Conservation (phyloP, 2,113 vertebrate species). For the Herpetotheres cachinnans region DNA sequence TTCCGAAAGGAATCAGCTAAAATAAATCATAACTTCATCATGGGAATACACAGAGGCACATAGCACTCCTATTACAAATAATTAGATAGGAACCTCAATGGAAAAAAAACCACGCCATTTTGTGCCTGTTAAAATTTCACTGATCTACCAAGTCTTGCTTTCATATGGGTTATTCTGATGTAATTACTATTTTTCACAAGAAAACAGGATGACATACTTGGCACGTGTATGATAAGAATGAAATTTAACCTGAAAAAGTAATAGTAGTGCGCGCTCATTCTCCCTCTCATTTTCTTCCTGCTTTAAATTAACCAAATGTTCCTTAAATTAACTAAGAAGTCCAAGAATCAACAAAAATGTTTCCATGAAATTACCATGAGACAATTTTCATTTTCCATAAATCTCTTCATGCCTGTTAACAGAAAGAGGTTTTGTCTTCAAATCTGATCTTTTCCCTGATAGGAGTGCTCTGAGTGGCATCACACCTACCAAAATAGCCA, state of each 20-base stretch:
- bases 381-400: neutral
- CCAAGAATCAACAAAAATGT: neutral
- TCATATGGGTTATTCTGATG: neutral
- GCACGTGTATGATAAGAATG: neutral
- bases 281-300: neutral
- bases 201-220: neutral
- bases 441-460: neutral
- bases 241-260: neutral
- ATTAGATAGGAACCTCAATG: neutral
- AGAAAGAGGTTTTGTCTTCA: neutral
- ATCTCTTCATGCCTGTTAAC: neutral
- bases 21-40: neutral
- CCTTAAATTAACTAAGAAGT: neutral
- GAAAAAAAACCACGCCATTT: neutral
- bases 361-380: neutral
- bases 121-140: neutral
- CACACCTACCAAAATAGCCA: neutral
- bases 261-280: neutral
- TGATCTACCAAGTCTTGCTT: neutral
- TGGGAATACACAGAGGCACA: neutral
- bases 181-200: neutral
- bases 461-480: neutral
- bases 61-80: neutral
- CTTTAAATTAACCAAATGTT: neutral
- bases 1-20: neutral